phyloP scores from a whole-genome alignment of 2,888 invertebrate genomes.

The Melikaiella ostensackeni region DNA sequence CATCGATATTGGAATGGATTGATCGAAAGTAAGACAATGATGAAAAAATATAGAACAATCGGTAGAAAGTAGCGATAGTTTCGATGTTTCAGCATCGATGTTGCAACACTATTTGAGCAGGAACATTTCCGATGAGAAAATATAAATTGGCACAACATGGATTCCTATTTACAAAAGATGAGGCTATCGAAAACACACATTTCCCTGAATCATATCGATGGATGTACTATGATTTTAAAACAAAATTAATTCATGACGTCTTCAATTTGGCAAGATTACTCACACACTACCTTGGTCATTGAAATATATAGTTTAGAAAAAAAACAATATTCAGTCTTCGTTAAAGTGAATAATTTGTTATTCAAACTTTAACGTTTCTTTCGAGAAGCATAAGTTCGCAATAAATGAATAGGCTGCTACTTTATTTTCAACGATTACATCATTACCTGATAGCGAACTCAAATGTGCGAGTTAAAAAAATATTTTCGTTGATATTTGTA shows the following conservation, averaged over 20 bases:
- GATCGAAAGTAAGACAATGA: too few relatives aligned
- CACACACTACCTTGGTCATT: not conserved
- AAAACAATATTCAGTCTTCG: not conserved
- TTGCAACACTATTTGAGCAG: not conserved
- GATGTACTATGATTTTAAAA: not conserved
- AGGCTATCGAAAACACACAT: not conserved
- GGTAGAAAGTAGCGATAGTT: too few relatives aligned
- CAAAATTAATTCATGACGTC: not conserved
- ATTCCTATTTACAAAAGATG: not conserved
- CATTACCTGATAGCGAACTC: conserved; percentile 6
- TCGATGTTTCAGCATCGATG: too few relatives aligned
- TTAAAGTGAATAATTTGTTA: conserved; percentile 3
- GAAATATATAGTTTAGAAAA: not conserved
- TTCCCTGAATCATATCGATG: not conserved
- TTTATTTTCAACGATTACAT: conserved; percentile 21
- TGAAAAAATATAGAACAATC: too few relatives aligned
- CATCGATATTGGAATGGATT: too few relatives aligned
- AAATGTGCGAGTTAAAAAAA: conserved; percentile 1
- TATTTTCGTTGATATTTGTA: not conserved
- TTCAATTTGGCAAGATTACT: not conserved
- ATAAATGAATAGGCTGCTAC: not conserved
- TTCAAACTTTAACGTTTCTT: not conserved
- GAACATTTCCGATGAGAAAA: not conserved
- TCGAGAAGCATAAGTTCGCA: not conserved
- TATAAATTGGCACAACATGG: not conserved